Conservation (phyloP, 2,113 vertebrate species). For the Sterna hirundo region DNA sequence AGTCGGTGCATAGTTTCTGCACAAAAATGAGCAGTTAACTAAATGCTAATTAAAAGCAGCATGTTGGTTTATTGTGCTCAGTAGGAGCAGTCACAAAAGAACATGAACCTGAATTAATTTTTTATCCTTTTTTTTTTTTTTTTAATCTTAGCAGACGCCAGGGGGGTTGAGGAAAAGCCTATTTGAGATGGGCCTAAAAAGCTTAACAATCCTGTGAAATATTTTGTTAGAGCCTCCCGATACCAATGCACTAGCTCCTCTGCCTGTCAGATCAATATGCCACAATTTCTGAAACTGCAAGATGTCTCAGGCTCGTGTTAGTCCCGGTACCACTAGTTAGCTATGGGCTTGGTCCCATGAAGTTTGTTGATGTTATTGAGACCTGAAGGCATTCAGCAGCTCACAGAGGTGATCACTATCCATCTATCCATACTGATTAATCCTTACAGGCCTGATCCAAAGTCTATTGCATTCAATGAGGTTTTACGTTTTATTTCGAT, state of each 20-base stretch:
- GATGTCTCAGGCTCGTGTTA: neutral
- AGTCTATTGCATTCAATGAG: neutral
- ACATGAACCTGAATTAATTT: slow-evolving; percentile 59
- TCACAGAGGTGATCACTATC: neutral
- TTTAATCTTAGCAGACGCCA: neutral
- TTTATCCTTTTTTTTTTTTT: neutral
- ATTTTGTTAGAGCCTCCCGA: neutral
- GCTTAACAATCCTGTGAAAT: neutral
- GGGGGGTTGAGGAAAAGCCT: neutral
- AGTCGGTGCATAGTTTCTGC: neutral
- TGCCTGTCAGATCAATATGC: neutral
- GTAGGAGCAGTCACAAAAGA: slow-evolving; percentile 58
- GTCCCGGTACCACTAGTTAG: neutral
- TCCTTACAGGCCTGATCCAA: neutral
- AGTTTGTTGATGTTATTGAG: neutral
- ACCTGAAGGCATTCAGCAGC: neutral
- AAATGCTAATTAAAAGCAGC: slow-evolving; percentile 68
- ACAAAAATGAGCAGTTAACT: slow-evolving; percentile 50
- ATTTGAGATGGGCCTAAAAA: neutral
- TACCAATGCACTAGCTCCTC: neutral
- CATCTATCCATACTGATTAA: neutral
- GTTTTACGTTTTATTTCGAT: neutral
- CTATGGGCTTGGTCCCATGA: neutral
- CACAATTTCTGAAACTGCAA: neutral
- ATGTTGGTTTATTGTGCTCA: slow-evolving; percentile 55